phyloP scores from a whole-genome alignment of 2,113 vertebrate genomes.

The Echinops telfairi region DNA sequence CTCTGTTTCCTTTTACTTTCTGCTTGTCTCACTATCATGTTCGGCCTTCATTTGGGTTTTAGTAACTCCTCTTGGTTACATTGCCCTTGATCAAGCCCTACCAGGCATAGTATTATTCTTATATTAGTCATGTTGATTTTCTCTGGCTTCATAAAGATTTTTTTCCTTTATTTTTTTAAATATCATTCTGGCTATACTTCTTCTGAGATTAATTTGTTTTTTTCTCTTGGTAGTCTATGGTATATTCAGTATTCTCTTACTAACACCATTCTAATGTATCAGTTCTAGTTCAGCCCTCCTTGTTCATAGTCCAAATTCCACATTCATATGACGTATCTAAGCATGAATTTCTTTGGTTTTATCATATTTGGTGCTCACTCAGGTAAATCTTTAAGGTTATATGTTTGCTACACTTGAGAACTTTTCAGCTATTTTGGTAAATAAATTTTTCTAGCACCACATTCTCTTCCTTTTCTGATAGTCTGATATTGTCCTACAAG shows the following conservation, averaged over 20 bases:
- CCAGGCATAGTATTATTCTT: not conserved
- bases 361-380: not conserved
- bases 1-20: too few relatives aligned
- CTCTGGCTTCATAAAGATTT: not conserved
- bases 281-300: too few relatives aligned
- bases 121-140: not conserved
- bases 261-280: too few relatives aligned
- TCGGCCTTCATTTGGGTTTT: too few relatives aligned
- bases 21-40: too few relatives aligned
- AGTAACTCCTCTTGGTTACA: too few relatives aligned
- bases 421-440: not conserved
- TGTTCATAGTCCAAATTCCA: not conserved
- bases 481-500: not conserved
- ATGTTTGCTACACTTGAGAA: not conserved
- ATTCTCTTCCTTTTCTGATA: not conserved
- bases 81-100: too few relatives aligned
- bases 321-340: not conserved
- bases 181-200: too few relatives aligned
- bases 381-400: not conserved
- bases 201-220: too few relatives aligned
- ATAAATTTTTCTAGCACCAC: not conserved
- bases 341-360: constrained; percentile 29
- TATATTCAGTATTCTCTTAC: too few relatives aligned
- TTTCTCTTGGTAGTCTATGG: too few relatives aligned
- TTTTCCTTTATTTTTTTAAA: not conserved